Evolutionary conservation across 2,797 vertebrate species (phyloP).

Genomic region (Sebastes diploproa): DNA sequence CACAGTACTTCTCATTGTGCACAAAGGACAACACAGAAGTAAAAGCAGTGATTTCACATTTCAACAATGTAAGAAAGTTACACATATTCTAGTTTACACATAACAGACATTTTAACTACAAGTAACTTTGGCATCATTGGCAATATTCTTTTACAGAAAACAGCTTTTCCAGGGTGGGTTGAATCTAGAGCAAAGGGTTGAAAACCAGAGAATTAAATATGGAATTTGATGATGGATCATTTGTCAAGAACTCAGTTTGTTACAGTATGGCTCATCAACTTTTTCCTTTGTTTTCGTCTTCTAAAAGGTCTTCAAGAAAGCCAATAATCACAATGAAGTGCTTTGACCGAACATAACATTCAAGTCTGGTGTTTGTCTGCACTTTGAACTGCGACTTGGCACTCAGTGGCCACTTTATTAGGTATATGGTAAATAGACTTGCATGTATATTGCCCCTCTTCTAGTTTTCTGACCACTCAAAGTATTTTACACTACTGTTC

Average conservation of each 20-base stretch:
- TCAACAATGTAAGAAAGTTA: not conserved
- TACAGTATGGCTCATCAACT: not conserved
- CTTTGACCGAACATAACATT: too few species aligned
- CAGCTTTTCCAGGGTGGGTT: not conserved
- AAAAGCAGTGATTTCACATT: not conserved
- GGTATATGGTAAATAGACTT: too few species aligned
- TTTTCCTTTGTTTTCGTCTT: not conserved
- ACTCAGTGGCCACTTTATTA: too few species aligned
- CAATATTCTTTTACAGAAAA: not conserved
- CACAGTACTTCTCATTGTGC: not conserved
- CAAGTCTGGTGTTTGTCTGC: too few species aligned
- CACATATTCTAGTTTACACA: not conserved
- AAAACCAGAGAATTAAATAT: not conserved
- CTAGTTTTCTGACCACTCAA: too few species aligned
- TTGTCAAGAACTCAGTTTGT: not conserved
- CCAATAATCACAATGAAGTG: too few species aligned
- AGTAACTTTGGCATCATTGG: not conserved
- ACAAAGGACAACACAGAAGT: not conserved
- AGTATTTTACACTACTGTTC: too few species aligned
- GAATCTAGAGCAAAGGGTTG: not conserved
- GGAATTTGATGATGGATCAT: not conserved
- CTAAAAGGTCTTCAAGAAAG: too few species aligned
- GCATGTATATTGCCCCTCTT: too few species aligned
- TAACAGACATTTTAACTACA: not conserved
- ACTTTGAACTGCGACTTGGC: too few species aligned